Base-by-base conservation (phyloP, 2,113 vertebrate species). In the Diadophis punctatus region DNA sequence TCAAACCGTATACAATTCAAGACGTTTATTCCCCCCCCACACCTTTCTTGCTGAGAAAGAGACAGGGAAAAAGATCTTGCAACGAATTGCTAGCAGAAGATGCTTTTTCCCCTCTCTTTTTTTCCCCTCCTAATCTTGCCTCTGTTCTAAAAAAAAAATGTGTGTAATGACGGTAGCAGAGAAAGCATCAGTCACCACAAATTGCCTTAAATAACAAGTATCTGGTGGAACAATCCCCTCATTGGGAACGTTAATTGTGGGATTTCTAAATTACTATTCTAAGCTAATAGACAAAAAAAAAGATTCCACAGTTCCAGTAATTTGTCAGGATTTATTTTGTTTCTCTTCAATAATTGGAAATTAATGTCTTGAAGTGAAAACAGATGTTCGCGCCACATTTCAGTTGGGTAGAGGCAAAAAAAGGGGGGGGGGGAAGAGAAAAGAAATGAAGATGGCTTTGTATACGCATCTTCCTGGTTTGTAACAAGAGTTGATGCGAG, bases 341-440 rank as follows among this genome's bases (percentile, higher is more conserved):
- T 98, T 98, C 97, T 97, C 97, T 97, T 97, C 98, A 98, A 97
- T 98, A 98, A 98, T 98, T 98, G 98, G 97, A 98, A 98, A 98
- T 98, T 98, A 98, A 98, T 98, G 97, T 98, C 98, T 98, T 97
- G 97, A 98, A 98, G 97, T 97, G 97, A 98, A 98, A 98, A 97
- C 98, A 98, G 97, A 98, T 98, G 97, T 98, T 98, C 97, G 91
- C 96, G 97, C 97, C 97, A 97, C 96, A 94, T 97, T 96, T 97
- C 97, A 97, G 97, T 93, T 97, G 97, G 97, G 96, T 98, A 93
- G 96, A 97, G 34, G 68, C n/a, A 34, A 9, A 96, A 97, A 97
- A 43, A 87, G 16, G 96, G 30, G 4, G 6, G 11, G 0, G 1
- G 12, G 1, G 5, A 63, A 12, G 30, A 30, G 2, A 30, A 63